Base-by-base conservation (phyloP, 2,797 vertebrate species). In the Bradypodion pumilum region DNA sequence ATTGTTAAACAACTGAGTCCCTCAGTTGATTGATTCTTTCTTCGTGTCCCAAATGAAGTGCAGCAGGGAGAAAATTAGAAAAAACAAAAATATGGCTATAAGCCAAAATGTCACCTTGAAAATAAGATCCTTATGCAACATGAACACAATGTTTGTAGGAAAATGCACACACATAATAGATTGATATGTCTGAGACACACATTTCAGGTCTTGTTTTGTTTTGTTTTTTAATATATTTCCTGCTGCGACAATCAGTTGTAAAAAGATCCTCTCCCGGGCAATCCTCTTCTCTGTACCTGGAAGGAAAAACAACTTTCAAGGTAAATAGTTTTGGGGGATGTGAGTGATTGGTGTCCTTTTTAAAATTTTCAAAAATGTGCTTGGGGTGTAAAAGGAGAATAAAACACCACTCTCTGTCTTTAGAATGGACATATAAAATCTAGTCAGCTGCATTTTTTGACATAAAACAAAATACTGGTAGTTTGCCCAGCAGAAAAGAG, bases 21-120 rank as follows among this genome's bases (percentile, higher is more conserved):
- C 56, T 59, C 27, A 72, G 46, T 12, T 3, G 83, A 88, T 65
- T 0, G 60, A 32, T 27, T 87, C 82, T 85, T 88, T 37, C 46
- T 1, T 80, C 40, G 70, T 81, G 29, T 42, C 87, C 2, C 78
- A 82, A 74, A 70, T 87, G 65, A 86, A 74, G 84, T 85, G 52
- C 16, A 81, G 68, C 59, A 89, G 37, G n/a, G 88, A 62, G n/a
- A 84, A 83, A 85, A 89, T 78, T 86, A 5, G 10, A 35, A 10
- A 60, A 86, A 82, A 75, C 66, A 68, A 19, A 89, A 76, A 79
- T 81, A 70, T 62, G 21, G 15, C 21, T 66, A 42, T 46, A 78
- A 75, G 10, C 8, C 70, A 63, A 86, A 7, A 25, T 79, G 6
- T n/a, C 2, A 35, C 66, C 5, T 86, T 81, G 80, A 42, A 80